phyloP scores from a whole-genome alignment of 2,113 vertebrate genomes.

The Eulemur rufifrons region DNA sequence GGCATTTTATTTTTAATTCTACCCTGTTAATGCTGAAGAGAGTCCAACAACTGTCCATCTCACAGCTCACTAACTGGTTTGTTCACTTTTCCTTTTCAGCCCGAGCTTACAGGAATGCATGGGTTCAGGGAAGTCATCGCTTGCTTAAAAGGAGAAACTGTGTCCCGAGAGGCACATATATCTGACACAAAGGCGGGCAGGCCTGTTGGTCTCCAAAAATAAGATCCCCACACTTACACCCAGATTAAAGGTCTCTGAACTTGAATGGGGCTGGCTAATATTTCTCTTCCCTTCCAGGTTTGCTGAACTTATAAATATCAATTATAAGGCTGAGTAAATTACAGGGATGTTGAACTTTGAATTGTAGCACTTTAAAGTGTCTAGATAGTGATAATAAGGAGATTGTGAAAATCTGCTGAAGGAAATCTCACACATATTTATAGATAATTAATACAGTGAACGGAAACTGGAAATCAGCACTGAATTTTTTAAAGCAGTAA shows the following conservation, averaged over 20 bases:
- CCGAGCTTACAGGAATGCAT: slow-evolving; percentile 20
- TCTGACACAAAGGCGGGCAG: background rate
- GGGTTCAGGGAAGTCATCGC: background rate
- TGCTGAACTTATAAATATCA: slow-evolving; percentile 81
- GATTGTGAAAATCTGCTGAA: slow-evolving; percentile 82
- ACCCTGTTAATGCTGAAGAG: background rate
- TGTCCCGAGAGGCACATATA: background rate
- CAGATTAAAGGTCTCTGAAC: slow-evolving; percentile 73
- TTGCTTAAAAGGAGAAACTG: slow-evolving; percentile 56
- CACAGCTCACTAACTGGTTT: background rate
- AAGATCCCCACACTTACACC: slow-evolving; percentile 55
- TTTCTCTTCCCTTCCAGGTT: slow-evolving; percentile 72
- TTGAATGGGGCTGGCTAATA: slow-evolving; percentile 68
- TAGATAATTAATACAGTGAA: slow-evolving; percentile 87
- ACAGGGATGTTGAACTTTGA: slow-evolving; percentile 78
- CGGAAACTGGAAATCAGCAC: slow-evolving; percentile 83
- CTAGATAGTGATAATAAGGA: slow-evolving; percentile 80
- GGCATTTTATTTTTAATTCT: background rate
- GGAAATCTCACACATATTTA: slow-evolving; percentile 84
- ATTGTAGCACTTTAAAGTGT: slow-evolving; percentile 77
- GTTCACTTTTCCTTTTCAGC: slow-evolving; percentile 48
- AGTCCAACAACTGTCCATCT: background rate
- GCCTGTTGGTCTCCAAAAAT: slow-evolving; percentile 3
- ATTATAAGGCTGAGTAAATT: slow-evolving; percentile 81
- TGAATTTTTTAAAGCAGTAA: slow-evolving; percentile 83